Base-by-base conservation (phyloP, 2,113 vertebrate genomes). In the Entelurus aequoreus region DNA sequence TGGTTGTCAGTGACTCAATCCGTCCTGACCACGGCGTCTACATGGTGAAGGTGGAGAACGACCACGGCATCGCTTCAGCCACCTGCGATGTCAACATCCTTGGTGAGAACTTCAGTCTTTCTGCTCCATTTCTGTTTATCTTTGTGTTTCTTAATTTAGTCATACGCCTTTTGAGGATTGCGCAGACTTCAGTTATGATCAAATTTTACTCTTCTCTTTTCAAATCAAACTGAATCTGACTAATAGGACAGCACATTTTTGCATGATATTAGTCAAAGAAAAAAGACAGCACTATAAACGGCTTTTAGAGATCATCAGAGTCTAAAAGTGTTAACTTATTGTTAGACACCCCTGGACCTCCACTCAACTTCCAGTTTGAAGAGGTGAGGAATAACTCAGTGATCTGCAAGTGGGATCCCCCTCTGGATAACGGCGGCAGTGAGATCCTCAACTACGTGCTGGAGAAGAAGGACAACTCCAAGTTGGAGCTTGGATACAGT, bases 381-480 rank as follows among this genome's bases (percentile, higher is more conserved):
- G 95, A 98, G 49, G 74, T 95, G 50, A 93, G 94, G 75, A 99
- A 95, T 85, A 93, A 88, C 84, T 97, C 95, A 14, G 89, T 97
- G 46, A 59, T 92, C 63, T 98, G 96, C 83, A 94, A 92, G 66
- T 99, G 96, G 96, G 94, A 97, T 52, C 93, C 95, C 77, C 97
- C 97, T 49, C 86, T 96, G 76, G 97, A 99, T 77, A 94, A 99
- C 61, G 97, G 97, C 48, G 97, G 97, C 82, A 96, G 95, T 77
- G 97, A 99, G 89, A 95, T 99, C 72, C 78, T 99, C 49, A 99
- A 98, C 79, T 99, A 99, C 62, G 88, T 88, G 42, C 87, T 99
- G 76, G 97, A 99, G 88, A 94, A 94, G 88, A 99, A 98, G 84
- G 97, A 98, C 74, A 98, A 97, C 79, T 93, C 95, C 13, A 98